These are phyloP conservation scores for Drosophila jambulina DNA, from an alignment of 1,140 invertebrate species.

Conservation along the genomic window DNA sequence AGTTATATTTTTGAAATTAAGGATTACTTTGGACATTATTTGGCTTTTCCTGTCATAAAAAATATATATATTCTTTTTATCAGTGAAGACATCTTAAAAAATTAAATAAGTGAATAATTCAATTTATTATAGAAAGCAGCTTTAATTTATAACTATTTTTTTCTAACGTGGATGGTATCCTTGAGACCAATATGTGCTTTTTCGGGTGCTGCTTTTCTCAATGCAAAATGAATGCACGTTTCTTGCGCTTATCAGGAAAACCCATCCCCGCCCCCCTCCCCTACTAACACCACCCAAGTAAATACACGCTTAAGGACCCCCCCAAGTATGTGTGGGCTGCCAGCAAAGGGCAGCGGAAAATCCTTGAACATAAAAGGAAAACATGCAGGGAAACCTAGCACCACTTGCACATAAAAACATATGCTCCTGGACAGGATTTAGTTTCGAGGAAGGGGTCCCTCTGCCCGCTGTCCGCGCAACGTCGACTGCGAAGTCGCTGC, in stretches of 20 bases:
- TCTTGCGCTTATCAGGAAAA: conserved; percentile 54
- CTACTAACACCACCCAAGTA: background rate
- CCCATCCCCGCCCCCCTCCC: background rate
- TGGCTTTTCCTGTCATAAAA: no score
- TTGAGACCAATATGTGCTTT: conserved; percentile 23
- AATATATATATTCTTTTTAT: no score
- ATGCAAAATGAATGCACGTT: conserved; percentile 43
- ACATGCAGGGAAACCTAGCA: conserved; percentile 26
- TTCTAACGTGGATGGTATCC: background rate
- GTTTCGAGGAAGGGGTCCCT: conserved; percentile 9
- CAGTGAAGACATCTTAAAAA: no score
- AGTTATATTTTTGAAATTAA: no score
- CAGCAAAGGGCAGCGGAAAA: conserved; percentile 50
- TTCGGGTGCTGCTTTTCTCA: conserved; percentile 1
- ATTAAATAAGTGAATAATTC: background rate
- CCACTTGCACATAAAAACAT: conserved; percentile 70
- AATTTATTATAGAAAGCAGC: background rate
- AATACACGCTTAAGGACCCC: conserved; percentile 1
- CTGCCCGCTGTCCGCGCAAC: conserved; percentile 18
- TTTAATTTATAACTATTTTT: background rate
- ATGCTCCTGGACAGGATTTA: conserved; percentile 65
- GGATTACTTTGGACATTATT: no score
- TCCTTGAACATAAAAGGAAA: conserved; percentile 69
- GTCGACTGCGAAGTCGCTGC: conserved; percentile 28
- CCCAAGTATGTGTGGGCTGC: conserved; percentile 16